Evolutionary conservation across 2,113 vertebrate species (phyloP).

Genomic region (Tinamus guttatus): DNA sequence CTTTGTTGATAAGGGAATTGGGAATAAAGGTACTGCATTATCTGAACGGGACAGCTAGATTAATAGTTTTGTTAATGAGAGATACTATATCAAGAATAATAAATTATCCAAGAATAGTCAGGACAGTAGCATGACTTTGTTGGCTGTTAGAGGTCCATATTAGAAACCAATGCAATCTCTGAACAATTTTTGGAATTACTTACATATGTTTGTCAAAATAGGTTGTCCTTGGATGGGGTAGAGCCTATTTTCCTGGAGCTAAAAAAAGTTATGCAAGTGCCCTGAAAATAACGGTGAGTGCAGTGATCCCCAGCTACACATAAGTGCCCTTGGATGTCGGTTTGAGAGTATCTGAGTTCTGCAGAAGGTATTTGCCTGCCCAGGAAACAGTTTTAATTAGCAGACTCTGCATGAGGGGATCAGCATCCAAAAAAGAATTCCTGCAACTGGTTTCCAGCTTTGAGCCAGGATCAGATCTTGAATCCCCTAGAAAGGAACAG

Average conservation of each 20-base stretch:
- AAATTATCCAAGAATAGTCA: conserved; percentile 18
- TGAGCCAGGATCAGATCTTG: not conserved
- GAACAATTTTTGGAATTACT: not conserved
- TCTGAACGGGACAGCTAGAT: not conserved
- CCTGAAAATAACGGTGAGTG: not conserved
- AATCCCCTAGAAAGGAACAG: not conserved
- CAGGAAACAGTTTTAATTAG: not conserved
- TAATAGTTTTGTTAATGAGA: not conserved
- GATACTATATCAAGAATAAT: not conserved
- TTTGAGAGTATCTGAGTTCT: not conserved
- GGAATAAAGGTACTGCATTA: not conserved
- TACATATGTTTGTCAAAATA: not conserved
- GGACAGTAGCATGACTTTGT: not conserved
- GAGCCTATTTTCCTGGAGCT: not conserved
- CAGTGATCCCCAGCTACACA: not conserved
- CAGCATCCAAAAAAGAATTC: not conserved
- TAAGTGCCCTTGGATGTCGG: not conserved
- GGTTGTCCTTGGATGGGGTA: not conserved
- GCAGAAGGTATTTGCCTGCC: too few species aligned
- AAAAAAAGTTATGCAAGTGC: not conserved
- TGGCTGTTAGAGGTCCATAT: not conserved
- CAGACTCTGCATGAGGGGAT: not conserved
- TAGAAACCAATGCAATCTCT: not conserved
- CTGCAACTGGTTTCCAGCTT: not conserved
- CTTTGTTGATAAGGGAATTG: not conserved